Evolutionary conservation across 2,113 vertebrate species (phyloP).

Genomic region (Anguilla rostrata): DNA sequence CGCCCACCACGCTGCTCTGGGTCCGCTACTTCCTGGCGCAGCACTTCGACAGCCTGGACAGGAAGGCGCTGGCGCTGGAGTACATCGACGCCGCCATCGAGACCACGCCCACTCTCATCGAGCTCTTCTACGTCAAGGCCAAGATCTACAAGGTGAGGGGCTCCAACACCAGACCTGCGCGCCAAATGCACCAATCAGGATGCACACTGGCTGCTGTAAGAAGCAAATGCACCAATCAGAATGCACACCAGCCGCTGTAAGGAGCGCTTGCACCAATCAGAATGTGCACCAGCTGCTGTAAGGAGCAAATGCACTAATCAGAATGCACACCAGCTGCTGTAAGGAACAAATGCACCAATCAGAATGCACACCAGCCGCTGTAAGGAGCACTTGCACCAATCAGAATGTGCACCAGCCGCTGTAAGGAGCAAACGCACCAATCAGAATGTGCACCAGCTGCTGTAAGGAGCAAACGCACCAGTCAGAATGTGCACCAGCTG

Average conservation of each 20-base stretch:
- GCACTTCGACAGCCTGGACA: conserved; percentile 89
- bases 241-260: too few relatives aligned
- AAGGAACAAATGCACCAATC: background rate
- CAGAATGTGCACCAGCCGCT: too few relatives aligned
- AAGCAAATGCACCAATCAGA: background rate
- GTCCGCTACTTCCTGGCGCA: conserved; percentile 98
- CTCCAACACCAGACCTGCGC: background rate
- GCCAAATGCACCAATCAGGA: background rate
- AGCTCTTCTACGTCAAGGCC: conserved; percentile 82
- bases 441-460: too few relatives aligned
- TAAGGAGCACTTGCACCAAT: too few relatives aligned
- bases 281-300: too few relatives aligned
- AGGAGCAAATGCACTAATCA: background rate
- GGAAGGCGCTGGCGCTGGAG: conserved; percentile 85
- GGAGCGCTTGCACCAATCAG: too few relatives aligned
- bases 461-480: background rate
- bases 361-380: too few relatives aligned
- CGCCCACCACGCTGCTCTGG: conserved; percentile 95
- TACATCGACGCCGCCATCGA: conserved; percentile 97
- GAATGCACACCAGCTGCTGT: too few relatives aligned
- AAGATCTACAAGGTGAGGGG: conserved; percentile 80
- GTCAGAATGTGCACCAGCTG: too few relatives aligned
- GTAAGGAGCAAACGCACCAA: background rate
- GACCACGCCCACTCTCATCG: conserved; percentile 94
- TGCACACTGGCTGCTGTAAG: too few relatives aligned